Base-by-base conservation (phyloP, 2,888 invertebrate genomes). In the Microctonus brassicae region DNA sequence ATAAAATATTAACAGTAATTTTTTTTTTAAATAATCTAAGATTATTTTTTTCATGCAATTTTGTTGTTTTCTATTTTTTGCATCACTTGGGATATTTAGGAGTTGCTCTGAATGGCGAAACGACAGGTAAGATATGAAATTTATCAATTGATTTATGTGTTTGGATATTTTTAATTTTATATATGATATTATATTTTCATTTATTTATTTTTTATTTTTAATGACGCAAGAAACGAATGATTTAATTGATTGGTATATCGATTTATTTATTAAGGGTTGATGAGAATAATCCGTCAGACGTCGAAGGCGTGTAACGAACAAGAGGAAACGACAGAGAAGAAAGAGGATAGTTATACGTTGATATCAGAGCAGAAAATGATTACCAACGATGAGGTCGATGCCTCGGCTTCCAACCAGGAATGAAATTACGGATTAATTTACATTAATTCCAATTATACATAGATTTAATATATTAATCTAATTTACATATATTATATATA, bases 111-210 rank as follows among this genome's bases (percentile, higher is more conserved):
- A 83, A 80, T 70, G 81, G 80, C 42, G 81, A 81, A 62, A 79
- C 78, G 3, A 76, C 81, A 61, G 84, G 84, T 84, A 69, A 84
- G 83, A 66, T 57, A 36, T 47, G n/a, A 39, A 24, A n/a, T n/a
- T n/a, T n/a, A n/a, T n/a, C n/a, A n/a, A n/a, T n/a, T n/a, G n/a
- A n/a, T n/a, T n/a, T n/a, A n/a, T n/a, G n/a, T n/a, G n/a, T n/a
- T n/a, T n/a, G n/a, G n/a, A n/a, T n/a, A 66, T 66, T 70, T 1
- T 62, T 58, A 34, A 24, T 10, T 26, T 39, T 58, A n/a, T 17
- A 47, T 4, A 22, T 26, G 36, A n/a, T n/a, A 17, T 29, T 29
- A 36, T 7, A 17, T 17, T 17, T 17, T 47, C n/a, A 42, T 17
- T 47, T 17, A 39, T 68, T 26, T 20, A 39, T 33, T 24, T 42